Evolutionary conservation across 1,140 invertebrate species (phyloP).

Genomic region (Radopholus similis): DNA sequence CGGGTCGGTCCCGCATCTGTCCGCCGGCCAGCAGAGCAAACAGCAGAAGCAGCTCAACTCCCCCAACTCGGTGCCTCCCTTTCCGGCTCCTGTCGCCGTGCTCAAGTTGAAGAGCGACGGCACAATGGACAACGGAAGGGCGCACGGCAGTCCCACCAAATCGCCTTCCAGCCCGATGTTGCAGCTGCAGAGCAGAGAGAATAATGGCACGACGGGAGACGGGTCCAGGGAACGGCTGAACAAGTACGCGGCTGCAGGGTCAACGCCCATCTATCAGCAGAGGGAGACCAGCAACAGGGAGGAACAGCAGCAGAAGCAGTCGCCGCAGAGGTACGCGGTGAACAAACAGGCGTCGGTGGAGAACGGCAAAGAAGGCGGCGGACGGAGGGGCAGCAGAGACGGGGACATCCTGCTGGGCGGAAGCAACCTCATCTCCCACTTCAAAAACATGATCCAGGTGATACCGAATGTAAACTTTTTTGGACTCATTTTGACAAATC

Average conservation of each 20-base stretch:
- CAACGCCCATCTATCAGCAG: constrained; percentile 4
- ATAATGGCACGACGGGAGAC: background rate
- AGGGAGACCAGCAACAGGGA: background rate
- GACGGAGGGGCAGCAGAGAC: constrained; percentile 9
- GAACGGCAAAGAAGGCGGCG: background rate
- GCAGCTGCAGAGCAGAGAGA: background rate
- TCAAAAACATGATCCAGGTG: constrained; percentile 12
- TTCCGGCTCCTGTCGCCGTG: background rate
- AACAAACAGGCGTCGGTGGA: background rate
- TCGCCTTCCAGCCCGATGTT: constrained; percentile 7
- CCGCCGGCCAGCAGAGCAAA: background rate
- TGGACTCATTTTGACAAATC: too few relatives aligned
- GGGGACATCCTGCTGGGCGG: constrained; percentile 3
- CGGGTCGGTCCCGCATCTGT: background rate
- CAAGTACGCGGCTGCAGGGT: constrained; percentile 11
- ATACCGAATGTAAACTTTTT: background rate
- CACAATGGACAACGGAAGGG: background rate
- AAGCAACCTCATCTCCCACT: constrained; percentile 13
- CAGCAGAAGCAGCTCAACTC: background rate
- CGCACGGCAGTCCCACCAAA: constrained; percentile 1
- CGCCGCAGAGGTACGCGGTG: constrained; percentile 7
- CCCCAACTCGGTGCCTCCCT: background rate
- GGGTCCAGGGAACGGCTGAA: constrained; percentile 7
- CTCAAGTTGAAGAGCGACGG: background rate
- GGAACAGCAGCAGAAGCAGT: background rate